Evolutionary conservation across 92 coral and sea anemone species (phyloP), one percentile per base, ranked within the genome.

Genomic region (Palythoa heliodiscus): DNA sequence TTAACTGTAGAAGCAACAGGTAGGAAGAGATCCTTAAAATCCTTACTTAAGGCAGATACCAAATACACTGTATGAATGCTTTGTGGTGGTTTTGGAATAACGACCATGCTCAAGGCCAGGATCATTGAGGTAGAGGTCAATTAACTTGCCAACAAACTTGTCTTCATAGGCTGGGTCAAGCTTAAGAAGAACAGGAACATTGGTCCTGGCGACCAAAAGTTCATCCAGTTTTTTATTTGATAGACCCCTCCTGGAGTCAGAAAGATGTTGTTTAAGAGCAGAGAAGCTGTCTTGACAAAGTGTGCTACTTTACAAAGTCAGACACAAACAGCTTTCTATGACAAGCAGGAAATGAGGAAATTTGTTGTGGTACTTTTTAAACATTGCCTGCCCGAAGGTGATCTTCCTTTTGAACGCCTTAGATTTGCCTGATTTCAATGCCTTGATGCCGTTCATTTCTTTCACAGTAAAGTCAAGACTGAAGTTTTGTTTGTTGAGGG

Each of bases 331-430:
- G 77, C 76, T 78, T 29, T 86, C 88, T 86, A 86, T 86, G 63
- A 86, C 22, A 66, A 86, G 88, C 9, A 86, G 83, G 83, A 86
- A 85, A 85, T 85, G 88, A 9, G 88, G 88, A 15, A 85, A 66
- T 48, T 43, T 75, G 68, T 85, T 14, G 19, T 63, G 73, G 22
- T 61, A 75, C 54, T 58, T 72, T 38, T 75, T 83, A 61, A 84
- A 84, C 73, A 74, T 47, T 15, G 38, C 52, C 88, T 85, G 82
- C 88, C 75, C 75, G 76, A 76, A 86, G 71, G 82, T 47, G 37
- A 64, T 85, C 40, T 73, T 60, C 66, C 83, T 77, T 52, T 76
- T 76, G 54, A 35, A 86, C 20, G 25, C 88, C 75, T 86, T 86
- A 38, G 66, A 86, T 52, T 76, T 86, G 25, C 77, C 48, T 7